Evolutionary conservation across 2,888 invertebrate species (phyloP), one percentile per base, ranked within the genome.

Genomic region (Phania funesta): DNA sequence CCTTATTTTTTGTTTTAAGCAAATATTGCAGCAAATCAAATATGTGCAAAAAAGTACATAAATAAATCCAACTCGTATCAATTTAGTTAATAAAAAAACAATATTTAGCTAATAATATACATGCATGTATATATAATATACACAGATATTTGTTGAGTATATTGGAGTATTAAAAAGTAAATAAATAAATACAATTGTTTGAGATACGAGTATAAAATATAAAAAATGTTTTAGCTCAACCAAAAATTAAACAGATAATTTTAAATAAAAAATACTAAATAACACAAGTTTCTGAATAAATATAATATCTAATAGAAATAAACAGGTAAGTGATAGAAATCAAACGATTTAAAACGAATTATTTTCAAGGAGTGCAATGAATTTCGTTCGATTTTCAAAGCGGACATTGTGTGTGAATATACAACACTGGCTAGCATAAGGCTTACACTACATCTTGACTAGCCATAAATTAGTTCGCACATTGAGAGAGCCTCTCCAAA

Each of bases 11-110:
- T 56, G 11, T 56, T 75, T 48, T 13, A 67, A 75, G 56, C 65
- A 75, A 75, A 67, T 58, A 75, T 46, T 75, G 62, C 62, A 65
- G 8, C 24, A 54, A 54, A 74, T 71, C 29, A 64, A 64, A 64
- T 64, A 54, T 44, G 62, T 41, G 26, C 44, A 11, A 24, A 18
- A 68, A 56, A 29, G 24, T 29, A 46, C 44, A 68, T 54, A 16
- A 29, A 41, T 46, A 20, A 46, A 46, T 46, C 16, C 7, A 32
- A 62, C 18, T 6, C 18, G 29, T 38, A 48, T 16, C 38, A 26
- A 62, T 41, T 41, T 20, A 38, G 41, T 16, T 29, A 52, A 56
- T 11, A 71, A 41, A 44, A 62, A 44, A 62, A 62, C 18, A 46
- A 22, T 22, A 58, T 48, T 58, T 58, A 71, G 44, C 41, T 56